phyloP scores from a whole-genome alignment of 2,888 invertebrate species.

The Euplexia lucipara region DNA sequence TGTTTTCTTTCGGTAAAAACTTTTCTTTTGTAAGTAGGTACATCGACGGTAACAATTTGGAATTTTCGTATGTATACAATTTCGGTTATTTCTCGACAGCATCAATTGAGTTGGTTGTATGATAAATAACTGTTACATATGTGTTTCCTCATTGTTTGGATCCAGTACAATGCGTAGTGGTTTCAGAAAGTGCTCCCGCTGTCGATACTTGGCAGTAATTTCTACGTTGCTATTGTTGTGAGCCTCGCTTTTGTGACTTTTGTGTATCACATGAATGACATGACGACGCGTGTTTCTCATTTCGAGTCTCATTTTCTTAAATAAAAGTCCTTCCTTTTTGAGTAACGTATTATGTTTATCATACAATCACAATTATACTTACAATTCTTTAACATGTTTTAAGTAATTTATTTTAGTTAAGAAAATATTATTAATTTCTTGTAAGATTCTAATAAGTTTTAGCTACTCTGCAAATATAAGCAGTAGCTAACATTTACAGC shows the following conservation, averaged over 20 bases:
- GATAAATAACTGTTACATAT: conserved; percentile 57
- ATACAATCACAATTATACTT: conserved; percentile 13
- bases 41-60: neutral
- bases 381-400: neutral
- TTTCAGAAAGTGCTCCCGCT: conserved; percentile 75
- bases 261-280: conserved; percentile 74
- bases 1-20: conserved; percentile 16
- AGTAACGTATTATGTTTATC: conserved; percentile 20
- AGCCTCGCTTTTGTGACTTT: conserved; percentile 73
- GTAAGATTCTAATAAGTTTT: conserved; percentile 32
- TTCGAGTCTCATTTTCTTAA: conserved; percentile 64
- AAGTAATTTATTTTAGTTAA: neutral
- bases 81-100: conserved; percentile 19
- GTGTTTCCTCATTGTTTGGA: conserved; percentile 72
- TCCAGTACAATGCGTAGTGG: conserved; percentile 71
- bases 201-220: conserved; percentile 78
- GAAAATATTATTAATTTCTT: no score
- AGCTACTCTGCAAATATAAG: conserved; percentile 26
- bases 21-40: conserved; percentile 12
- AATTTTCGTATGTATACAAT: neutral
- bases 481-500: conserved; percentile 65
- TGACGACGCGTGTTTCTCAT: conserved; percentile 70
- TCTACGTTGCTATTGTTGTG: conserved; percentile 77
- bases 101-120: conserved; percentile 39
- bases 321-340: conserved; percentile 40